These are phyloP conservation scores for Apis dorsata DNA, from an alignment of 1,140 invertebrate genomes.

Conservation along the genomic window DNA sequence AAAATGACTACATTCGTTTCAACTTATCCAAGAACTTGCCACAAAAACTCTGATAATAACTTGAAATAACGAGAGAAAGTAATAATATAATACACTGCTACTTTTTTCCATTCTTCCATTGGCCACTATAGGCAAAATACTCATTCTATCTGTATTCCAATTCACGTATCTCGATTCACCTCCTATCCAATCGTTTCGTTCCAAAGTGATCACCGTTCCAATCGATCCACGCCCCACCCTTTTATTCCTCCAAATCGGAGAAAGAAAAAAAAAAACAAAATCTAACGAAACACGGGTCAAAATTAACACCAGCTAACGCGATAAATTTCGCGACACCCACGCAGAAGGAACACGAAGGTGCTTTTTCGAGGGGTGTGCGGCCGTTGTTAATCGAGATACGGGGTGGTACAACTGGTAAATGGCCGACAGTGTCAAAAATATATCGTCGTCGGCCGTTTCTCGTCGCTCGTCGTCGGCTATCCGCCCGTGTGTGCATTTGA, in stretches of 20 bases:
- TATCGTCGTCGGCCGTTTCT: slow-evolving; percentile 23
- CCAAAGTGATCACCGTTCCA: too few relatives aligned
- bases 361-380: not conserved
- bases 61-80: too few relatives aligned
- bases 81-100: too few relatives aligned
- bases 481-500: not conserved
- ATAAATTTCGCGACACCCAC: slow-evolving; percentile 2
- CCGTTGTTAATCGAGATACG: slow-evolving; percentile 19
- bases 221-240: not conserved
- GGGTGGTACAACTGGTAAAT: slow-evolving; percentile 10
- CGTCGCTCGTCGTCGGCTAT: slow-evolving; percentile 5
- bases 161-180: too few relatives aligned
- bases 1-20: too few relatives aligned
- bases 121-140: too few relatives aligned
- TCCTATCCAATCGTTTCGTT: too few relatives aligned
- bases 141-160: too few relatives aligned
- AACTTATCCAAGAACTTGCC: too few relatives aligned
- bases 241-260: not conserved
- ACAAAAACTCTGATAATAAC: too few relatives aligned
- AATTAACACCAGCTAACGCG: not conserved
- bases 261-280: not conserved
- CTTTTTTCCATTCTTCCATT: too few relatives aligned
- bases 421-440: slow-evolving; percentile 32
- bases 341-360: not conserved
- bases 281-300: not conserved